phyloP scores from a whole-genome alignment of 2,888 invertebrate species.

The Eupithecia dodoneata region DNA sequence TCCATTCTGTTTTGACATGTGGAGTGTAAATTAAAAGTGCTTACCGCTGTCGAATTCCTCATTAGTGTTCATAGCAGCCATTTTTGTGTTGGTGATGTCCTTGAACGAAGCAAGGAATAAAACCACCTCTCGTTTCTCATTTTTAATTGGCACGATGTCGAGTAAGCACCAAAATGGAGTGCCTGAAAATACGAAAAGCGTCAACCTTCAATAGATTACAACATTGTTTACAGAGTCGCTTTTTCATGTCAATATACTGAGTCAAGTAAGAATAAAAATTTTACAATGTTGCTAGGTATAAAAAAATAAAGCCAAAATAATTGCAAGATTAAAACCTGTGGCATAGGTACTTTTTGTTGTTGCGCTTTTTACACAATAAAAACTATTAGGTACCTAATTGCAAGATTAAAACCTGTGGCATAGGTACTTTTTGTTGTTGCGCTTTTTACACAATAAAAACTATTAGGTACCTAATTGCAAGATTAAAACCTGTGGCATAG shows the following conservation, averaged over 20 bases:
- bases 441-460: not conserved
- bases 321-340: not conserved
- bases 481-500: not conserved
- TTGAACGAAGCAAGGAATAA: constrained; percentile 98
- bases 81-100: constrained; percentile 96
- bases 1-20: constrained; percentile 48
- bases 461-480: not conserved
- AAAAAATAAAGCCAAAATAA: not conserved
- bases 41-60: constrained; percentile 95
- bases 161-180: constrained; percentile 97
- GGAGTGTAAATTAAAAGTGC: constrained; percentile 68
- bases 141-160: constrained; percentile 99
- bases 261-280: not conserved
- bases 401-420: not conserved
- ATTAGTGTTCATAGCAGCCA: constrained; percentile 92
- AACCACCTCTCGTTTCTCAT: constrained; percentile 98
- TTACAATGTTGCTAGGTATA: not conserved
- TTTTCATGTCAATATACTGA: not conserved
- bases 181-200: constrained; percentile 83
- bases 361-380: not conserved
- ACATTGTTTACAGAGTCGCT: constrained; percentile 1
- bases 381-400: not conserved
- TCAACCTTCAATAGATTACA: not conserved
- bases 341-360: not conserved
- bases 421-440: not conserved